Evolutionary conservation across 2,797 vertebrate genomes (phyloP), one percentile per base, ranked within the genome.

Genomic region (Chrysocyon brachyurus): DNA sequence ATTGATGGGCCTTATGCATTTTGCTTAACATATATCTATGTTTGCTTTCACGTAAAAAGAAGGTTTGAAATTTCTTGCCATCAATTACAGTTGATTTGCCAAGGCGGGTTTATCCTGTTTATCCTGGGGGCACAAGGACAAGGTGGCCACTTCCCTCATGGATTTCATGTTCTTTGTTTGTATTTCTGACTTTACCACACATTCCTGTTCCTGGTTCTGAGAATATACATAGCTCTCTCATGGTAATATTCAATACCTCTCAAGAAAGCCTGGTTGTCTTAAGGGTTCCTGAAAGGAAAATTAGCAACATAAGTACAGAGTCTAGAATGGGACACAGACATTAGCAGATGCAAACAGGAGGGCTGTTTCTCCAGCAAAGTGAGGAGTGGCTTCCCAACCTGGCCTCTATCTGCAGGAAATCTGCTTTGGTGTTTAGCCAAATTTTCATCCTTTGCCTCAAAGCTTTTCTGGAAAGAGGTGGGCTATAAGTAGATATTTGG

Each of bases 391-490:
- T 59, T 56, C 36, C 40, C 57, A 89, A 28, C 33, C 12, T 82
- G 75, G 49, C 52, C 72, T 84, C 87, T n/a, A 0, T 10, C 46
- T 66, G 33, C 84, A 88, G 49, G 31, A 66, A 52, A 83, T 28
- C 68, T 36, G 36, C 46, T 92, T 82, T 93, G 61, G 31, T 84
- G 2, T 88, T 52, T 61, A 63, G 84, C 68, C 93, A 94, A 40
- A 52, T 73, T 81, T 81, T 86, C n/a, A 93, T 77, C 57, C 66
- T 97, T 95, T 82, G 31, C 33, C 66, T 97, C 90, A 95, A 56
- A 72, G 96, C 70, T 93, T 94, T 86, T 96, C 61, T 86, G 49
- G 57, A 94, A 96, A 95, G 66, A 88, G 33, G 28, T 90, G 31
- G 64, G 28, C 31, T 70, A 4, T 87, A 89, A 89, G 73, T 95